phyloP scores from a whole-genome alignment of 2,888 invertebrate species.

The Eupithecia vulgata region DNA sequence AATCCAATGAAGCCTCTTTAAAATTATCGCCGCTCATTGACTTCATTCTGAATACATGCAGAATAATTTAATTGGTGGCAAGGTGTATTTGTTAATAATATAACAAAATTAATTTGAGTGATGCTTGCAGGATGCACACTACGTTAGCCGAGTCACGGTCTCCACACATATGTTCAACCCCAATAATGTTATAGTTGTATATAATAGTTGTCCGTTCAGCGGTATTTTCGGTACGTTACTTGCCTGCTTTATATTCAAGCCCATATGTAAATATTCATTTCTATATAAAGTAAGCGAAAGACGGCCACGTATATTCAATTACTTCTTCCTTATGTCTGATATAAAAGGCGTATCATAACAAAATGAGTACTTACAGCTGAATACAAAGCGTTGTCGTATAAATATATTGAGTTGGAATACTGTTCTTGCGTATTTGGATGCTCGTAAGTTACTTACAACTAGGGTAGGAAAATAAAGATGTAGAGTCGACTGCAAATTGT shows the following conservation, averaged over 20 bases:
- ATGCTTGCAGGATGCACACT: no score
- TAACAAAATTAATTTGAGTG: no score
- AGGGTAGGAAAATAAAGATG: not conserved
- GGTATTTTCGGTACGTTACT: not conserved
- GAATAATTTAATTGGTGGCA: no score
- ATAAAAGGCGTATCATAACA: slow-evolving; percentile 4
- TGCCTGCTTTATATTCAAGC: not conserved
- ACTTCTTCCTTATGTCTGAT: slow-evolving; percentile 1
- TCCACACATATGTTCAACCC: not conserved
- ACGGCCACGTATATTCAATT: not conserved
- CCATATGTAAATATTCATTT: slow-evolving; percentile 1
- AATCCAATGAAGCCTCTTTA: no score
- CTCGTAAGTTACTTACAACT: not conserved
- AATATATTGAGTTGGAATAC: not conserved
- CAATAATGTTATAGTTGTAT: no score
- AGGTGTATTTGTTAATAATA: no score
- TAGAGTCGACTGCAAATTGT: not conserved
- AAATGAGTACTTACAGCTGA: not conserved
- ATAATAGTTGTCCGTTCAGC: not conserved
- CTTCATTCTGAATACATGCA: no score
- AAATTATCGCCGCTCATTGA: no score
- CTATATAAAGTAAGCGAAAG: not conserved
- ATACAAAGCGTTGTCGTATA: not conserved
- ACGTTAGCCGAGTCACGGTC: not conserved
- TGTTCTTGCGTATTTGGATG: not conserved